These are phyloP conservation scores for Cathartes aura DNA, from an alignment of 2,113 vertebrate species.

Conservation along the genomic window DNA sequence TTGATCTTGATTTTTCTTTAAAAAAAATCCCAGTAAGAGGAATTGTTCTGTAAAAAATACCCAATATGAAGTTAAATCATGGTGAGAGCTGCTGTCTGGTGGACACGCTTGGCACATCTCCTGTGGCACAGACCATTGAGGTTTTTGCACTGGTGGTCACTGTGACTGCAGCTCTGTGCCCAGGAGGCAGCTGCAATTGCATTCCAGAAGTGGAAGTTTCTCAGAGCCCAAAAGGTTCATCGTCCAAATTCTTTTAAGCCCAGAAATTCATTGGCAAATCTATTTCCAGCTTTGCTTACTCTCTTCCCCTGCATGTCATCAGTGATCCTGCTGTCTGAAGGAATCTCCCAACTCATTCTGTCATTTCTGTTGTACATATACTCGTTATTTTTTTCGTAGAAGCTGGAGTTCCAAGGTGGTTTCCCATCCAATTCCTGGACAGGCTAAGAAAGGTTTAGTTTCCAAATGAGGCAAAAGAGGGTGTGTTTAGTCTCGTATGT, in stretches of 20 bases:
- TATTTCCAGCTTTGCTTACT: neutral
- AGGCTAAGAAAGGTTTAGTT: neutral
- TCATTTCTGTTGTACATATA: neutral
- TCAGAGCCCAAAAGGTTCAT: neutral
- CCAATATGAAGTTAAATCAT: neutral
- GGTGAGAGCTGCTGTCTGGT: neutral
- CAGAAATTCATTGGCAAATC: neutral
- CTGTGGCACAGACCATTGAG: neutral
- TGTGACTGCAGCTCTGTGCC: neutral
- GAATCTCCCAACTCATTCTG: neutral
- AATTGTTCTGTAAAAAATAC: neutral
- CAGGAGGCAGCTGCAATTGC: neutral
- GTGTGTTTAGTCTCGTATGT: neutral
- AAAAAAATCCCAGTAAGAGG: neutral
- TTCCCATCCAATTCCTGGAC: neutral
- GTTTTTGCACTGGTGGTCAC: neutral
- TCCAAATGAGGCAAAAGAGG: neutral
- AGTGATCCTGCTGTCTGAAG: neutral
- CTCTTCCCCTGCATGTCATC: neutral
- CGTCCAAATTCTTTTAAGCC: neutral
- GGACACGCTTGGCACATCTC: accelerated
- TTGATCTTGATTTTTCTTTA: conserved; percentile 5
- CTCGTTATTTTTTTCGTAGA: neutral
- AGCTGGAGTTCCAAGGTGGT: neutral
- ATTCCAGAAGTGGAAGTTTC: neutral